Conservation (phyloP, 2,888 invertebrate species). For the Trichacis sp. region DNA sequence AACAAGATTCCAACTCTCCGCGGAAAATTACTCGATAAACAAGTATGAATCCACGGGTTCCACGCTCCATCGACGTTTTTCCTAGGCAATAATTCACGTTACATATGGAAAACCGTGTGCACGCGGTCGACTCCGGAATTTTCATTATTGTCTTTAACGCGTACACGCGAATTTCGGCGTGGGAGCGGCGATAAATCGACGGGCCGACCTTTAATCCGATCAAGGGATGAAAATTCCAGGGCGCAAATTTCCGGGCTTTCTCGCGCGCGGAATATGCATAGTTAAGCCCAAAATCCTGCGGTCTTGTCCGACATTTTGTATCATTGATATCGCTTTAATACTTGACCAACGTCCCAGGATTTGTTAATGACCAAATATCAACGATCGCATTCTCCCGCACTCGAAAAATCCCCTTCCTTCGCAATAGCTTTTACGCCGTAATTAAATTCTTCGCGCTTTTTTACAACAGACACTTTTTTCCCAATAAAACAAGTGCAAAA, state of each 20-base stretch:
- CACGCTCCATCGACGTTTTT: background rate
- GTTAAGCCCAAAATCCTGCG: constrained; percentile 45
- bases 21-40: too few relatives aligned
- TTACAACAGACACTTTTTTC: too few relatives aligned
- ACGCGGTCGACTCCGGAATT: constrained; percentile 33
- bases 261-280: constrained; percentile 38
- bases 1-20: too few relatives aligned
- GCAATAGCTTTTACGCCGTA: too few relatives aligned
- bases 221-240: constrained; percentile 44
- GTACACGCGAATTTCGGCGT: constrained; percentile 34
- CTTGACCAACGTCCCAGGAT: too few relatives aligned
- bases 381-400: too few relatives aligned
- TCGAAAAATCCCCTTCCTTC: too few relatives aligned
- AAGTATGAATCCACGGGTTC: too few relatives aligned
- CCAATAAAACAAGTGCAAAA: too few relatives aligned
- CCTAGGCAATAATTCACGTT: constrained; percentile 27
- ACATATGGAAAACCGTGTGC: constrained; percentile 24
- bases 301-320: constrained; percentile 53
- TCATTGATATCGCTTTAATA: constrained; percentile 62
- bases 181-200: constrained; percentile 41
- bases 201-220: constrained; percentile 41
- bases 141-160: constrained; percentile 33
- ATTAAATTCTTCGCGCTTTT: too few relatives aligned
- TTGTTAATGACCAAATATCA: too few relatives aligned
- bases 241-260: constrained; percentile 42